Evolutionary conservation across 2,113 vertebrate species (phyloP).

Genomic region (Globicephala melas): DNA sequence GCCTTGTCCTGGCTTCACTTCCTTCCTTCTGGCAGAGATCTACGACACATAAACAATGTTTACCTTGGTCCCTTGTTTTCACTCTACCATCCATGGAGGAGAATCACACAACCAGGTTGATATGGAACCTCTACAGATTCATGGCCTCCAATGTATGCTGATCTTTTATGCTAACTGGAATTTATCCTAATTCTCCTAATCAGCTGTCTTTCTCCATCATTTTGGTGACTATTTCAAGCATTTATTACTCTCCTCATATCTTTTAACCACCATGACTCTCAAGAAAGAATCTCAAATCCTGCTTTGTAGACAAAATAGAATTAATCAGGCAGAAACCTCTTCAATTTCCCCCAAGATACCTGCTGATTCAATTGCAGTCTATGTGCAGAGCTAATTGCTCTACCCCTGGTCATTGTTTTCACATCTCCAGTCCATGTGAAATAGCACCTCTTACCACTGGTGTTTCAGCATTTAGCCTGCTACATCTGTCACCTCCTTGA

Average conservation of each 20-base stretch:
- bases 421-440: background rate
- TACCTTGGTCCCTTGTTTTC: background rate
- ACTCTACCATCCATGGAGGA: background rate
- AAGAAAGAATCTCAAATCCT: background rate
- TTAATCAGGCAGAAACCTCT: background rate
- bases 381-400: background rate
- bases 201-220: background rate
- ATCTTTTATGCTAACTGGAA: background rate
- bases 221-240: background rate
- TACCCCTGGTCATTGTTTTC: background rate
- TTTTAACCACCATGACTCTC: background rate
- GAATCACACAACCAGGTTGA: background rate
- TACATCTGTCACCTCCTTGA: background rate
- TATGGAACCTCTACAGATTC: background rate
- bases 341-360: background rate
- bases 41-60: background rate
- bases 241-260: background rate
- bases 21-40: background rate
- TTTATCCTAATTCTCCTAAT: background rate
- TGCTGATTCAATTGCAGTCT: background rate
- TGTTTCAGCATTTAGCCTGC: background rate
- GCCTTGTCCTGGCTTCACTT: background rate
- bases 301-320: background rate
- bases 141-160: background rate
- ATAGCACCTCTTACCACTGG: background rate